phyloP scores from a whole-genome alignment of 2,888 invertebrate species.

The Lamellibrachia columna region DNA sequence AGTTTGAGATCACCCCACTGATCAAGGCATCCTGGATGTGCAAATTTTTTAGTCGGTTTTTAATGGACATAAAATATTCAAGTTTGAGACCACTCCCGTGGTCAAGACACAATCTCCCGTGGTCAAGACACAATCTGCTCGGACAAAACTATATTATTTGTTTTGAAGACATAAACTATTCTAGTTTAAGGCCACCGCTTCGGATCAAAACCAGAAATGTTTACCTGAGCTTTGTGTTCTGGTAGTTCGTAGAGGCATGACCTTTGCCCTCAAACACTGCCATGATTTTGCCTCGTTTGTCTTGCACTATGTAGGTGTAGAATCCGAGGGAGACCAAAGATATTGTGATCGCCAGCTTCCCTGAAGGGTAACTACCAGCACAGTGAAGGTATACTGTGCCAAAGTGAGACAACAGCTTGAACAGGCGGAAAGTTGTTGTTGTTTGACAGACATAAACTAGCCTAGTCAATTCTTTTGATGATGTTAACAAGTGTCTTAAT shows the following conservation, averaged over 20 bases:
- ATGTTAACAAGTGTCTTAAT: too few relatives aligned
- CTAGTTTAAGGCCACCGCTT: neutral
- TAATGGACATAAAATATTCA: too few relatives aligned
- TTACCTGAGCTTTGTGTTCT: conserved; percentile 53
- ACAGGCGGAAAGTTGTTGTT: neutral
- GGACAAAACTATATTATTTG: conserved; percentile 56
- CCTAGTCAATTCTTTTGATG: too few relatives aligned
- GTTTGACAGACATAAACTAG: too few relatives aligned
- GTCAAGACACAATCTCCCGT: conserved; percentile 43
- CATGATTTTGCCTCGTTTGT: conserved; percentile 43
- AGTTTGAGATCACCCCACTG: too few relatives aligned
- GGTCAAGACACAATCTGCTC: conserved; percentile 52
- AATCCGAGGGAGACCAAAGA: conserved; percentile 52
- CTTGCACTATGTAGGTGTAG: conserved; percentile 57
- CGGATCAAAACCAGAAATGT: neutral
- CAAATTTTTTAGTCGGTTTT: too few relatives aligned
- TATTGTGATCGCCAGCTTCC: conserved; percentile 57
- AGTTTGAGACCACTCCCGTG: too few relatives aligned
- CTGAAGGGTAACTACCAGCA: conserved; percentile 56
- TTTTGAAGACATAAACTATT: conserved; percentile 57
- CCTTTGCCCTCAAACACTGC: conserved; percentile 61
- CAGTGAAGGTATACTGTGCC: neutral
- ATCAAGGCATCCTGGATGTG: too few relatives aligned
- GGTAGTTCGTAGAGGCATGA: conserved; percentile 55
- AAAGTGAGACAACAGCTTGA: neutral